Evolutionary conservation across 2,888 invertebrate species (phyloP), one percentile per base, ranked within the genome.

Genomic region (Temnothorax unifasciatus): DNA sequence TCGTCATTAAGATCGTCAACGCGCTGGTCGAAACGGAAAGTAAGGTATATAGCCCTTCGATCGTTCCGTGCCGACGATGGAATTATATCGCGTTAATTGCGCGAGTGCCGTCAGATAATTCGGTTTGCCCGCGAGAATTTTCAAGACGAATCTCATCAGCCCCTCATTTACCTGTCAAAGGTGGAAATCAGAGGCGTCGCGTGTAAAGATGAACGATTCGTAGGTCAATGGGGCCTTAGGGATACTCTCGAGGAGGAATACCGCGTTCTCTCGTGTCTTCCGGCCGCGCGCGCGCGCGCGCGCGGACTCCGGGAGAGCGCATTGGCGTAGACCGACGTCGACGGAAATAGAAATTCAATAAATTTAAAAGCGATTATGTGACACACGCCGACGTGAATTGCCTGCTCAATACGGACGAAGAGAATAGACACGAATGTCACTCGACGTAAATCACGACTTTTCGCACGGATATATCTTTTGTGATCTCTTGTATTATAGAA

Each of bases 241-340:
- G 88, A 90, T 89, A 90, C 87, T 21, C 44, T 21, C 44, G n/a
- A 57, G 66, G 87, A 90, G 90, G 90, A 89, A 92, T 92, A 90
- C 88, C 68, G 77, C 85, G 74, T 77, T 83, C 81, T 77, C 83
- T 77, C 83, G 52, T 69, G 47, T 15, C 61, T 69, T 63, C 69
- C 82, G 41, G 21, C 66, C 52, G 63, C 73, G 68, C 82, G 52
- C 21, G 64, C 21, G 44, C 59, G 61, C 52, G 76, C 73, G 87
- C 83, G n/a, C 81, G 89, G 89, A 90, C 89, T 91, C 91, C 91
- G 88, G 92, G 92, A 91, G 92, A 88, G 89, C 92, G 85, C 92
- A 92, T 87, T 92, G 92, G 92, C 92, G 92, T 92, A 92, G 89
- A 86, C 64, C 61, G 50, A 68, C 38, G 88, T 71, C 85, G 85